Evolutionary conservation across 2,888 invertebrate species (phyloP).

Genomic region (Sialis lutaria): DNA sequence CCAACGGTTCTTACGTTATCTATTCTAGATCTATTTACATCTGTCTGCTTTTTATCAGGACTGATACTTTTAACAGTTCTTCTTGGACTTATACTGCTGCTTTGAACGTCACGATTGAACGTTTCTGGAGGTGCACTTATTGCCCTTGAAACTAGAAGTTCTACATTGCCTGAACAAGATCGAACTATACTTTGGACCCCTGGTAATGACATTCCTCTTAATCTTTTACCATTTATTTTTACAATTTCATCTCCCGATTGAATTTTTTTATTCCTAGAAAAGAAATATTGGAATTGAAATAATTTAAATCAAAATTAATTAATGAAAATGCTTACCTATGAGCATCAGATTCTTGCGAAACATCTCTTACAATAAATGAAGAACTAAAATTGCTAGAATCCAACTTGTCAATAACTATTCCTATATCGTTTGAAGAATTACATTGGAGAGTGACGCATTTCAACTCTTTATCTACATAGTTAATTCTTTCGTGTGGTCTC

Average conservation of each 20-base stretch:
- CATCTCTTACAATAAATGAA: slow-evolving; percentile 28
- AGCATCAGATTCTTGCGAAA: slow-evolving; percentile 30
- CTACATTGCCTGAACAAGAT: slow-evolving; percentile 22
- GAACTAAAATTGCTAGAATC: slow-evolving; percentile 9
- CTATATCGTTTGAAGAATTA: neutral
- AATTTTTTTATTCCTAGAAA: slow-evolving; percentile 57
- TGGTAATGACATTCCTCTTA: slow-evolving; percentile 52
- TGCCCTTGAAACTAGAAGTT: slow-evolving; percentile 22
- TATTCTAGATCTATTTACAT: no score
- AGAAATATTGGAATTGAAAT: slow-evolving; percentile 1
- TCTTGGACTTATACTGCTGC: no score
- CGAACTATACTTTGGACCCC: slow-evolving; percentile 31
- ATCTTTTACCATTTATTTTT: slow-evolving; percentile 67
- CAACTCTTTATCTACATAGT: slow-evolving; percentile 3
- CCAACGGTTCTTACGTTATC: no score
- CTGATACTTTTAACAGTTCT: no score
- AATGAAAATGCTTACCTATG: slow-evolving; percentile 23
- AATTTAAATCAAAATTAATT: neutral
- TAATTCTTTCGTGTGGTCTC: neutral
- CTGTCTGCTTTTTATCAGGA: no score
- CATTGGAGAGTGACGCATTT: slow-evolving; percentile 1
- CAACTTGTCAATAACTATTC: slow-evolving; percentile 1
- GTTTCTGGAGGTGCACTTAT: slow-evolving; percentile 15
- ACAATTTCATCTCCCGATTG: slow-evolving; percentile 78
- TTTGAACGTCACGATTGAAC: slow-evolving; percentile 3